phyloP scores from a whole-genome alignment of 2,888 invertebrate species.

The Palloptera scutellata region DNA sequence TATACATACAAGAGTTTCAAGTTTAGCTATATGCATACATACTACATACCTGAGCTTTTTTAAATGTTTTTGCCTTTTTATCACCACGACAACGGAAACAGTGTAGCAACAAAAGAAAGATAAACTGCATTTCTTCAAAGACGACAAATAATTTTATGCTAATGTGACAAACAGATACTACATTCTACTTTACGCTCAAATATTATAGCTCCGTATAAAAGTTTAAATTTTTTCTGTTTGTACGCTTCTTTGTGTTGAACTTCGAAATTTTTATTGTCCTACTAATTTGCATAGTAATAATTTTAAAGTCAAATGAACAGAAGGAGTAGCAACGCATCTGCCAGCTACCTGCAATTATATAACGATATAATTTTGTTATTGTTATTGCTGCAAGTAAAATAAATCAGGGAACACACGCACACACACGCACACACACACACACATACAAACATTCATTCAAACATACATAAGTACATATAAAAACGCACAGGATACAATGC shows the following conservation, averaged over 20 bases:
- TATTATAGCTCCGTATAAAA: not conserved
- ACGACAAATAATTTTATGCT: no score
- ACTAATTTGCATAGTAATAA: not conserved
- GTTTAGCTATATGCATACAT: no score
- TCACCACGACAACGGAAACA: no score
- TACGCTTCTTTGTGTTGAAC: no score
- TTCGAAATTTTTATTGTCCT: no score
- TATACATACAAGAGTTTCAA: no score
- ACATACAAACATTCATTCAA: not conserved
- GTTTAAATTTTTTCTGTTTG: not conserved
- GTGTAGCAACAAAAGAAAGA: no score
- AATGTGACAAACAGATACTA: no score
- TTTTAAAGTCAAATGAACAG: not conserved
- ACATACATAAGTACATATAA: no score
- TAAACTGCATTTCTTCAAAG: not conserved
- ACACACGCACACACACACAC: not conserved
- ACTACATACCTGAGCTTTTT: no score
- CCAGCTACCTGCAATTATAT: not conserved
- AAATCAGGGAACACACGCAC: not conserved
- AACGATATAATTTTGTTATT: not conserved
- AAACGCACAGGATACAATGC: no score
- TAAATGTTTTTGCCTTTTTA: no score
- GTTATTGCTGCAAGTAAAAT: not conserved
- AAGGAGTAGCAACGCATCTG: not conserved
- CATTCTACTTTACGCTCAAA: not conserved